Percentiles rank a stretch among this genome's conserved stretches.
These are phyloP conservation scores for Antechinus stuartii DNA, from an alignment of 2,113 vertebrate species.

Conservation along the genomic window DNA sequence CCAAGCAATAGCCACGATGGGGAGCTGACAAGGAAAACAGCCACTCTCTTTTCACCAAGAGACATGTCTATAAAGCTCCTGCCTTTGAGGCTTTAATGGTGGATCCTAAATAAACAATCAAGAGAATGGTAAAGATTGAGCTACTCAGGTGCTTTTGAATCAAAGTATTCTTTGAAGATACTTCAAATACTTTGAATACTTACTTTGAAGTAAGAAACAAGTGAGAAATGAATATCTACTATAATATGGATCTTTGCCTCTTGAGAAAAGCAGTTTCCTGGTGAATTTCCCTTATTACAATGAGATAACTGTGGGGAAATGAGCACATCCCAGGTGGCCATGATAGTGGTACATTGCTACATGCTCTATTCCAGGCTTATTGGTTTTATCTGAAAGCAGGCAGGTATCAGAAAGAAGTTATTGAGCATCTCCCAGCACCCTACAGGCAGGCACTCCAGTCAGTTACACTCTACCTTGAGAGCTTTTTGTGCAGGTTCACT, in stretches of 20 bases:
- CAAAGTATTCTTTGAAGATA: neutral
- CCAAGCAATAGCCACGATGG: neutral
- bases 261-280: constrained; percentile 3
- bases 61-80: neutral
- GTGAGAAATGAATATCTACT: neutral
- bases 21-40: neutral
- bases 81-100: constrained; percentile 14
- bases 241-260: constrained; percentile 10
- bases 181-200: too few relatives aligned
- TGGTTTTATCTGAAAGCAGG: neutral
- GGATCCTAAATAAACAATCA: neutral
- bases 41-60: constrained; percentile 6
- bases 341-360: neutral
- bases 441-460: neutral
- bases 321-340: constrained; percentile 12
- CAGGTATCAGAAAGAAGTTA: constrained; percentile 7
- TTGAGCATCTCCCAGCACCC: neutral
- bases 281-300: neutral
- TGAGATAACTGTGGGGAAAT: neutral
- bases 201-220: neutral
- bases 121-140: constrained; percentile 12
- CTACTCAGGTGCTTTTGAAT: constrained; percentile 47
- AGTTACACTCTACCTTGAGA: constrained; percentile 90
- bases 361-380: neutral
- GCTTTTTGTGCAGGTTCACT: constrained; percentile 96